Evolutionary conservation across 2,888 invertebrate species (phyloP).

Genomic region (Tuberolachnus salignus): DNA sequence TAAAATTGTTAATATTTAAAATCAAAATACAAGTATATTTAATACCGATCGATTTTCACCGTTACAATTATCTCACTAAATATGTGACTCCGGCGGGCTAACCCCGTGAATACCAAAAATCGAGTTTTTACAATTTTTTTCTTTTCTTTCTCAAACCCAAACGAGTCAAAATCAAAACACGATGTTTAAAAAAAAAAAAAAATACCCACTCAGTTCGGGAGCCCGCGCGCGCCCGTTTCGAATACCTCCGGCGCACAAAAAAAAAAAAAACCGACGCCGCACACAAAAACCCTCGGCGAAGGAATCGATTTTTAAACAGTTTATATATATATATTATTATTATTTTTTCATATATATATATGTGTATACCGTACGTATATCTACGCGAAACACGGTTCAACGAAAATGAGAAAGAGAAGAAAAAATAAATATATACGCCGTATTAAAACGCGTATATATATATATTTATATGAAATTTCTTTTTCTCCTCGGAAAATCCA

Average conservation of each 20-base stretch:
- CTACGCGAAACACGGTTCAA: neutral
- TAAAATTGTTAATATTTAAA: too few species aligned
- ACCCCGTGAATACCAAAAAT: too few species aligned
- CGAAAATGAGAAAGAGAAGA: neutral
- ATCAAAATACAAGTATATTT: too few species aligned
- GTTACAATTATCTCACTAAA: too few species aligned
- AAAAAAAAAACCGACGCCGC: too few species aligned
- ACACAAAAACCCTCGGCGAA: neutral
- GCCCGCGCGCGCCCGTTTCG: neutral
- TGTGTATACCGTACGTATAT: neutral
- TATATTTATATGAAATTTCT: neutral
- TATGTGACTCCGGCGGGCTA: too few species aligned
- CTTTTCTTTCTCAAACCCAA: too few species aligned
- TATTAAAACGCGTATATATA: conserved; percentile 11
- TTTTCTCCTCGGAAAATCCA: conserved; percentile 17
- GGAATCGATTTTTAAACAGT: conserved; percentile 28
- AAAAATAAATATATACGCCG: neutral
- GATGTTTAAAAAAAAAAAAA: too few species aligned
- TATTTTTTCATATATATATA: neutral
- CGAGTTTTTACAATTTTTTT: too few species aligned
- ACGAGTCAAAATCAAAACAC: too few species aligned
- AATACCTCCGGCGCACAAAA: conserved; percentile 8
- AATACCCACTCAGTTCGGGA: too few species aligned
- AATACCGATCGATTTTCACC: too few species aligned
- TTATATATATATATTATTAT: neutral